Base-by-base conservation (phyloP, 2,797 vertebrate species). In the Coregonus suidteri region DNA sequence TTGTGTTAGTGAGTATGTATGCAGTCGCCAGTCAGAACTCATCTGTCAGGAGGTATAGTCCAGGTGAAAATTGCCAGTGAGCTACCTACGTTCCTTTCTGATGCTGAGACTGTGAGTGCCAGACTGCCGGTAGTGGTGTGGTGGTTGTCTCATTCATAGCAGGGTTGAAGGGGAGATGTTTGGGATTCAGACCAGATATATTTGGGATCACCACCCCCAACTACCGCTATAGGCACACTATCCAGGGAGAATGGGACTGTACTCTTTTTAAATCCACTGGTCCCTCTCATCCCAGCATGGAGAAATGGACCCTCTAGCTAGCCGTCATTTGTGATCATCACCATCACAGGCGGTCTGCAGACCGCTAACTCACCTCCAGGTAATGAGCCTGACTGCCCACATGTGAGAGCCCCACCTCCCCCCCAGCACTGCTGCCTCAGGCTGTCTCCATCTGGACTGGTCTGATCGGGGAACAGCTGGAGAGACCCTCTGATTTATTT, bases 401-500 rank as follows among this genome's bases (percentile, higher is more conserved):
- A 47, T 11, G 41, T 47, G 41, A 47, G 41, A 47, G 9, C 41
- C 41, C 41, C 9, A 47, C 41, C 7, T 1, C 56, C 56, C 54
- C n/a, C 56, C n/a, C 41, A 47, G 41, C 41, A 47, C 41, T 47
- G 41, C 9, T 47, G 41, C 41, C 18, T 59, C 54, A 71, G 69
- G 35, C 34, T 11, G 73, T 37, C 79, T 75, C 77, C 81, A 83
- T 81, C 77, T 81, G 81, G 79, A 73, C 78, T 71, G 73, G 78
- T 77, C 34, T 64, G 20, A 73, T 78, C 54, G n/a, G 31, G 76
- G 74, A 78, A 78, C 72, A 81, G 82, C 77, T 81, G 75, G 62
- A 79, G 77, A 67, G 62, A 73, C 72, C 67, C 69, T 31, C 75
- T 72, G 76, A 82, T 82, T 82, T 79, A 84, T 84, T 82, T 86